Evolutionary conservation across 2,888 invertebrate genomes (phyloP).

Genomic region (Caenorhabditis sp.): DNA sequence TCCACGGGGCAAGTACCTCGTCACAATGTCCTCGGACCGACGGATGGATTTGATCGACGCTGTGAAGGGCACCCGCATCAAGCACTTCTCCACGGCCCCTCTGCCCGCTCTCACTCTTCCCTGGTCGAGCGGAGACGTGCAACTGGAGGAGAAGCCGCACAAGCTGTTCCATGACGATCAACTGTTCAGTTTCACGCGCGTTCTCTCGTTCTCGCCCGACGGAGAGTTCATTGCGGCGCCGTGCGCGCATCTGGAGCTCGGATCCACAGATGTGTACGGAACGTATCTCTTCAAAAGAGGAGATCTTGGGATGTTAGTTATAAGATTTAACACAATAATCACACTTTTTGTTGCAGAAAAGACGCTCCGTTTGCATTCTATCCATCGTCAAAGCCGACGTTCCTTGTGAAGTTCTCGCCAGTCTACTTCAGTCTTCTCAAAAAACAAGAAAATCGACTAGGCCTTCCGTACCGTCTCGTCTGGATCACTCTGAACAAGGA

Average conservation of each 20-base stretch:
- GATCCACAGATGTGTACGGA: conserved; percentile 81
- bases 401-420: conserved; percentile 89
- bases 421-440: conserved; percentile 84
- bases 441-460: conserved; percentile 63
- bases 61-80: conserved; percentile 69
- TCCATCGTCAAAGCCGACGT: conserved; percentile 83
- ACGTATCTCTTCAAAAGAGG: conserved; percentile 83
- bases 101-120: conserved; percentile 29
- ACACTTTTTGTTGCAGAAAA: conserved; percentile 21
- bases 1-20: conserved; percentile 74
- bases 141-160: conserved; percentile 60
- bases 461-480: conserved; percentile 87
- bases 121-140: conserved; percentile 1
- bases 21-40: conserved; percentile 76
- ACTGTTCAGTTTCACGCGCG: conserved; percentile 91
- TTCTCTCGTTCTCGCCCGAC: conserved; percentile 92
- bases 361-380: conserved; percentile 53
- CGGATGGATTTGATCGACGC: conserved; percentile 76
- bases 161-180: conserved; percentile 92
- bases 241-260: conserved; percentile 81
- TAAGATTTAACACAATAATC: conserved; percentile 6
- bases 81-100: conserved; percentile 56
- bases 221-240: conserved; percentile 92
- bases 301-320: conserved; percentile 80
- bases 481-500: conserved; percentile 93